Conservation (phyloP, 2,888 invertebrate genomes). For the Dryobotodes eremita region DNA sequence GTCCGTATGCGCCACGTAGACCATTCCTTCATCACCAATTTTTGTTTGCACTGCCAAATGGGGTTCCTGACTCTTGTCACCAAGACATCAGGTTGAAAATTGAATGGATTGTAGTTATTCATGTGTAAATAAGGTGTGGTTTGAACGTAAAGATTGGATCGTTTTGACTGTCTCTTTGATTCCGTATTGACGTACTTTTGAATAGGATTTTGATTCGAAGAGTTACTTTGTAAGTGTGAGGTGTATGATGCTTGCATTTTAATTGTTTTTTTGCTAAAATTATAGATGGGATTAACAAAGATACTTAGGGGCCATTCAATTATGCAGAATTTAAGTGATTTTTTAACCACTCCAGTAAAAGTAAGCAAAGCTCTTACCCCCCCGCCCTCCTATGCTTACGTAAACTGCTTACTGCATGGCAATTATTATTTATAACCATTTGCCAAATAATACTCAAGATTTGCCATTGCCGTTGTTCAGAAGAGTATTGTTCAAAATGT, state of each 20-base stretch:
- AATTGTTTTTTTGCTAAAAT: slow-evolving; percentile 19
- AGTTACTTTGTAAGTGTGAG: background rate
- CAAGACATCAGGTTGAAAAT: slow-evolving; percentile 5
- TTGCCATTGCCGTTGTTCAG: no score
- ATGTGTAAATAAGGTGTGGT: background rate
- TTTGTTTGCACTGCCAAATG: background rate
- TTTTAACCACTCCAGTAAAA: no score
- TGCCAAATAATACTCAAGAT: no score
- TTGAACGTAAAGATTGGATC: slow-evolving; percentile 41
- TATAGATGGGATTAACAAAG: background rate
- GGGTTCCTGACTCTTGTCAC: accelerated
- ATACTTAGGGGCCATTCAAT: background rate
- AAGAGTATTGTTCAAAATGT: no score
- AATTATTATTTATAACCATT: no score
- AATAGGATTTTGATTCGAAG: slow-evolving; percentile 41
- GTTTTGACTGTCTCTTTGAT: slow-evolving; percentile 51
- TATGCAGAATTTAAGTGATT: no score
- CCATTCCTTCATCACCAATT: slow-evolving; percentile 25
- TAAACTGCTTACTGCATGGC: no score
- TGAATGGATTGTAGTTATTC: background rate
- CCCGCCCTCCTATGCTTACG: no score
- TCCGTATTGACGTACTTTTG: slow-evolving; percentile 42
- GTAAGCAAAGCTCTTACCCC: no score
- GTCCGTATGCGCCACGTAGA: slow-evolving; percentile 62
- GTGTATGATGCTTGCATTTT: background rate